Conservation (phyloP, 1,140 invertebrate species). For the Atopsyche davidsoni region DNA sequence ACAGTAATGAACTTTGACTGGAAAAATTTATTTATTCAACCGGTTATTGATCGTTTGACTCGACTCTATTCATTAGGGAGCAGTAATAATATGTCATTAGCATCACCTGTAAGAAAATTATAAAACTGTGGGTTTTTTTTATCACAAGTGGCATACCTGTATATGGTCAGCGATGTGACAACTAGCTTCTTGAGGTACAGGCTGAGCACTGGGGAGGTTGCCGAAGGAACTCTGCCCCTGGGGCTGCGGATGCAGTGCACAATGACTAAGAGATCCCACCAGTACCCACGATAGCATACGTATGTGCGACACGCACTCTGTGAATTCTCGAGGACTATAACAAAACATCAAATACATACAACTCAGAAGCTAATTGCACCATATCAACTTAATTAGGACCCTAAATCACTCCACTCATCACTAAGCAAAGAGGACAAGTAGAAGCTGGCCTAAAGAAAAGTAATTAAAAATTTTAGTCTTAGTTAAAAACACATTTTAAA, state of each 20-base stretch:
- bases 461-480: no score
- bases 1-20: no score
- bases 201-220: constrained; percentile 58
- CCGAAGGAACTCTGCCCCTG: constrained; percentile 28
- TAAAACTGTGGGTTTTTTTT: not conserved
- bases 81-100: no score
- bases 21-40: no score
- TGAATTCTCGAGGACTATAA: constrained; percentile 82
- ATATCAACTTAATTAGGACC: no score
- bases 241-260: constrained; percentile 34
- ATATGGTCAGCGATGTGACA: constrained; percentile 96
- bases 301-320: constrained; percentile 92
- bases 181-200: constrained; percentile 92
- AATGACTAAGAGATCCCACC: constrained; percentile 85
- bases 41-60: no score
- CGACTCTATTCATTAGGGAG: no score
- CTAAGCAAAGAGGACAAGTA: constrained; percentile 13
- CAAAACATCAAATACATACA: constrained; percentile 15
- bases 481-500: no score
- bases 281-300: constrained; percentile 92
- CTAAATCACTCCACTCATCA: no score
- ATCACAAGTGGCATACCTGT: constrained; percentile 59
- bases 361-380: not conserved
- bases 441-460: not conserved
- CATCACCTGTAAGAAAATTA: no score